Base-by-base conservation (phyloP, 2,797 vertebrate species). In the Epinephelus coioides region DNA sequence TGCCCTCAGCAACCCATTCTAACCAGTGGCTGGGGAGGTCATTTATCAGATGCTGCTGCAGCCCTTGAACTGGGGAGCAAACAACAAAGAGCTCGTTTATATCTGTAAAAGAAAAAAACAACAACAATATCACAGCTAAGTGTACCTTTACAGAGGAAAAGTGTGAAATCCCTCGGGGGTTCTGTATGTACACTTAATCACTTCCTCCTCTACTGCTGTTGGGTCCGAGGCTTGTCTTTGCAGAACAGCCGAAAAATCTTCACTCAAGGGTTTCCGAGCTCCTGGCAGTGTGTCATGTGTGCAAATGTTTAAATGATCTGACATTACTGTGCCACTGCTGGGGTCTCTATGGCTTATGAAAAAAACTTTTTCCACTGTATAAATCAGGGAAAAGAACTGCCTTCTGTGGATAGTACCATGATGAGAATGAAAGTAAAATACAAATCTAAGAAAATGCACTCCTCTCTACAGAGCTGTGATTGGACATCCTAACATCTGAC, bases 21-120 rank as follows among this genome's bases (percentile, higher is more conserved):
- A 72, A 79, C 51, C 56, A 49, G 50, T 55, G 38, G 44, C 30
- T 21, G 43, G 40, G 18, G 70, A 81, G 55, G 76, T 69, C 57
- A 30, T 79, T 85, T 72, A 82, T 79, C 76, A 79, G 57, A 46
- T 0, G 64, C 63, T 19, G 38, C 71, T 27, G 19, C 60, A 63
- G 15, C 43, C 23, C 27, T 19, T 6, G 13, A 34, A 19, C 46
- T 21, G 9, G 1, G 6, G 23, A 46, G 54, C 14, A 30, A 13
- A 4, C 44, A 79, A 54, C 38, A 69, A 74, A 74, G 60, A 46
- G 50, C 54, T 60, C 3, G 3, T 72, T 76, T 72, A 47, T 64
- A 75, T 68, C 75, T 54, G 27, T 66, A 12, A 57, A 53, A 23
- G 49, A 50, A 63, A 78, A 54, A 49, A 12, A 66, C 60, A 73